phyloP scores from a whole-genome alignment of 2,888 invertebrate genomes.

The Pyrrhia umbra region DNA sequence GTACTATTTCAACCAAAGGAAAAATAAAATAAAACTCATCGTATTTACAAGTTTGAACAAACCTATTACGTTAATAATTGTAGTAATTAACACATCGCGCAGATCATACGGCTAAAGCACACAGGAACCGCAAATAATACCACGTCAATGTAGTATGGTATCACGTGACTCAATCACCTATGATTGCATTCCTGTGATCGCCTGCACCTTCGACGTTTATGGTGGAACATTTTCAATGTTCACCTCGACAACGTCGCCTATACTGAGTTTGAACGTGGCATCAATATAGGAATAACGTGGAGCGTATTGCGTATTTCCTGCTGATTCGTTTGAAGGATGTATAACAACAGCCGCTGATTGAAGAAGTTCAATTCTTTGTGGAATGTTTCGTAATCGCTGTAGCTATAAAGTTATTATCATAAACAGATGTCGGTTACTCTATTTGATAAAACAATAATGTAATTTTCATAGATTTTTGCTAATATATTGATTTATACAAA shows the following conservation, averaged over 20 bases:
- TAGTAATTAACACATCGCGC: too few species aligned
- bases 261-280: conserved; percentile 1
- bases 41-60: too few species aligned
- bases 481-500: too few species aligned
- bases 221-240: conserved; percentile 8
- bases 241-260: not conserved
- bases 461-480: not conserved
- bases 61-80: not conserved
- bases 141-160: conserved; percentile 7
- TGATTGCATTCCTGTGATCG: conserved; percentile 18
- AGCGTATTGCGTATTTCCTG: not conserved
- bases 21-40: too few species aligned
- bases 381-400: not conserved
- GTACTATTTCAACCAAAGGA: too few species aligned
- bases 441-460: not conserved
- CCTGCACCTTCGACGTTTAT: conserved; percentile 2
- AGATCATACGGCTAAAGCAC: not conserved
- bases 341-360: not conserved
- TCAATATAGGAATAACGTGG: not conserved
- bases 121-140: conserved; percentile 10
- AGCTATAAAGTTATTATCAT: not conserved
- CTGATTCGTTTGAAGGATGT: not conserved
- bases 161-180: conserved; percentile 5
- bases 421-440: not conserved
- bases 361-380: not conserved